Base-by-base conservation (phyloP, 2,888 invertebrate species). In the Andrena chrysosceles region DNA sequence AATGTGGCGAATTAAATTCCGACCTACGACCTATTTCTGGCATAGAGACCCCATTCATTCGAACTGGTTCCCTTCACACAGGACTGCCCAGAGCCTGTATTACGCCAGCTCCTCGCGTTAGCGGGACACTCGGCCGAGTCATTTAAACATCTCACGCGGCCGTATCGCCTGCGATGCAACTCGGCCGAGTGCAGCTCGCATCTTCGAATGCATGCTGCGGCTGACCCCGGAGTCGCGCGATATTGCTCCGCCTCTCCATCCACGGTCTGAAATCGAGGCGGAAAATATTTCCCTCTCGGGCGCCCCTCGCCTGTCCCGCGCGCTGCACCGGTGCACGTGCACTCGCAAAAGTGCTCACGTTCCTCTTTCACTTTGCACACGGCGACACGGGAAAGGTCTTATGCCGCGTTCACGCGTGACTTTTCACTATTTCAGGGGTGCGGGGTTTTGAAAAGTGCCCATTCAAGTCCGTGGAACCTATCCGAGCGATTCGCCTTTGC, bases 381-480 rank as follows among this genome's bases (percentile, higher is more conserved):
- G 35, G 76, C 80, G 85, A 86, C 86, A 86, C 77, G 87, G 80
- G 87, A 90, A 90, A 90, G 81, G 33, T 80, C 89, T 90, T 83
- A 87, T 76, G 80, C 80, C 74, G 73, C 81, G 83, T 87, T 87
- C 86, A 82, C 87, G 79, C 86, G 85, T 77, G 79, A 85, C 85
- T 77, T 81, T 87, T 68, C 77, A 69, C 69, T 66, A 54, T 56
- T 73, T 74, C 78, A 68, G 42, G 16, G 42, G 4, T 16, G 42
- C 42, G 42, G 42, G 16, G 42, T 42, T 42, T 16, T 42, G 16
- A 42, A 42, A 16, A 42, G 42, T 42, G 16, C 16, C 42, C 16
- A 42, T 42, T 42, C 42, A 42, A 42, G 42, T 42, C 13, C 42
- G 42, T 42, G 42, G 1, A 16, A 42, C 16, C 42, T 42, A 16